Conservation (phyloP, 2,797 vertebrate genomes). For the Acanthornis magna region DNA sequence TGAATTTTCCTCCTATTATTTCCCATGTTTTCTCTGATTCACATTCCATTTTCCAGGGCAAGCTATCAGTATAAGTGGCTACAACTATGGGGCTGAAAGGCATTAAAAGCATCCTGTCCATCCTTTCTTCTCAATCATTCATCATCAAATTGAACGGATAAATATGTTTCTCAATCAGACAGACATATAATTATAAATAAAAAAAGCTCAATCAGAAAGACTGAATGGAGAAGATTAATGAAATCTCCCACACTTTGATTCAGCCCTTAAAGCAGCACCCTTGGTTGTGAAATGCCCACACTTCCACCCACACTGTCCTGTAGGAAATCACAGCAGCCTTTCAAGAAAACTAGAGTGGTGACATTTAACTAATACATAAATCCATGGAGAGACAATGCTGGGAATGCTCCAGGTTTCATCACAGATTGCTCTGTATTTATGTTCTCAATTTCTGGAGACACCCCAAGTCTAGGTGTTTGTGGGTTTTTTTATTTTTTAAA, state of each 20-base stretch:
- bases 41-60: not conserved
- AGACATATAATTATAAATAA: slow-evolving; percentile 43
- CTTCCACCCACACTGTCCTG: not conserved
- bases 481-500: accelerated
- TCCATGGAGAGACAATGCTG: not conserved
- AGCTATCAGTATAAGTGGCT: slow-evolving; percentile 43
- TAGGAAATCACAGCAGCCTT: not conserved
- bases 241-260: slow-evolving; percentile 6
- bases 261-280: not conserved
- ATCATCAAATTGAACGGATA: not conserved
- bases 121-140: slow-evolving; percentile 34
- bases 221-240: slow-evolving; percentile 16
- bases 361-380: not conserved
- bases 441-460: not conserved
- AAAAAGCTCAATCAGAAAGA: slow-evolving; percentile 17
- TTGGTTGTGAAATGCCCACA: not conserved
- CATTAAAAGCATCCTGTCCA: slow-evolving; percentile 39
- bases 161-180: slow-evolving; percentile 37
- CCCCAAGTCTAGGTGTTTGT: not conserved
- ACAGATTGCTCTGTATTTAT: not conserved
- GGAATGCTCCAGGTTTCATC: not conserved
- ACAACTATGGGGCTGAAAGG: slow-evolving; percentile 14
- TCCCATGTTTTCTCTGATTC: slow-evolving; percentile 14
- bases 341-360: not conserved
- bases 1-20: slow-evolving; percentile 44